phyloP scores from a whole-genome alignment of 2,113 vertebrate genomes.

The Crypturellus undulatus region DNA sequence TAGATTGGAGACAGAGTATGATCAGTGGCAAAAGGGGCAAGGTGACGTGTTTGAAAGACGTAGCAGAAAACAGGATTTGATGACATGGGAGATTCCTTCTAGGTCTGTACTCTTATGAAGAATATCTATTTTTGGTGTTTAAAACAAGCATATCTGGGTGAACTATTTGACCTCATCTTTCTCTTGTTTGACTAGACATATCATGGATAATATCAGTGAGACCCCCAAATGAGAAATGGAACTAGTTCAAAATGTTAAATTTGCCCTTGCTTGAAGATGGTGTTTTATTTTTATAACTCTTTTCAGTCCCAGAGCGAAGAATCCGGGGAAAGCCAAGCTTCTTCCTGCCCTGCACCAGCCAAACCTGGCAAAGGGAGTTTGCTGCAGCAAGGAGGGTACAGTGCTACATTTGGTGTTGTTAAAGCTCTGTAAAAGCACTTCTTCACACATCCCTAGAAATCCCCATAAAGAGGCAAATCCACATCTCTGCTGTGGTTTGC shows the following conservation, averaged over 20 bases:
- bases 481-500: neutral
- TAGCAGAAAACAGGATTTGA: neutral
- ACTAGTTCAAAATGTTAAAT: neutral
- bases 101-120: neutral
- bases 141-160: neutral
- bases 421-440: neutral
- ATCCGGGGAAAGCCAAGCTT: neutral
- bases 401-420: neutral
- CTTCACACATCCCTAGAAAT: neutral
- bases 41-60: neutral
- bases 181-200: neutral
- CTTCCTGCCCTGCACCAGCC: neutral
- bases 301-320: neutral
- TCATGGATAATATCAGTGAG: neutral
- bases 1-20: neutral
- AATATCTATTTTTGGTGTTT: neutral
- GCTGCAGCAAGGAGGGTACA: neutral
- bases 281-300: neutral
- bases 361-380: neutral
- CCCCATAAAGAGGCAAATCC: neutral
- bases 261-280: neutral
- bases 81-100: neutral
- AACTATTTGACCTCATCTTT: neutral
- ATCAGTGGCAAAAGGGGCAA: neutral
- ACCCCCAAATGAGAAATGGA: neutral